These are phyloP conservation scores for Calidris pygmaea DNA, from an alignment of 2,113 vertebrate species.

Conservation along the genomic window DNA sequence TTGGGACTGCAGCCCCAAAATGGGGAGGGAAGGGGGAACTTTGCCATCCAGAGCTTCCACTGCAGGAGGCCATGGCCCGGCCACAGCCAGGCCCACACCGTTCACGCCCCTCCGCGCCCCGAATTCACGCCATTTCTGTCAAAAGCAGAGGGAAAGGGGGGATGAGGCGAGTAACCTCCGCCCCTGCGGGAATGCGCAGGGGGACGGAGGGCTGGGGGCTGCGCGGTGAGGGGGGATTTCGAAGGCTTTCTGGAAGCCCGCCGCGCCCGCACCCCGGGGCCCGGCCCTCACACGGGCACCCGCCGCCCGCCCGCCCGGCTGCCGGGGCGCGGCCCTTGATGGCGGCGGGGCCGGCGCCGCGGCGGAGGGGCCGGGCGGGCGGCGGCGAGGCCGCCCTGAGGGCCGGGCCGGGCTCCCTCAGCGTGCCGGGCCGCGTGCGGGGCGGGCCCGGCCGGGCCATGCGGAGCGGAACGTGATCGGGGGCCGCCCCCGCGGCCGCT, in stretches of 20 bases:
- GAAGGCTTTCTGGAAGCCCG: neutral
- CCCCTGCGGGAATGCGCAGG: neutral
- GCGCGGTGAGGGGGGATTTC: neutral
- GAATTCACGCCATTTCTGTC: neutral
- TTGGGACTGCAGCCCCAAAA: neutral
- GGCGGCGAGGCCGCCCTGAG: neutral
- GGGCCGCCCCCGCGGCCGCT: neutral
- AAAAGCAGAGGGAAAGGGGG: rapidly evolving
- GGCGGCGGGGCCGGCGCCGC: neutral
- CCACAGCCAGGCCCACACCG: neutral
- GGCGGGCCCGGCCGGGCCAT: neutral
- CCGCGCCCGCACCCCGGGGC: neutral
- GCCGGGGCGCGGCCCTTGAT: neutral
- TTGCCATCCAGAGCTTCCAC: neutral
- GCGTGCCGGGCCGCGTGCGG: neutral
- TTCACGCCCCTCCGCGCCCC: neutral
- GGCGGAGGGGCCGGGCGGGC: neutral
- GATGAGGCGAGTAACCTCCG: neutral
- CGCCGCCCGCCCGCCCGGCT: neutral
- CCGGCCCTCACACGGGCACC: too few relatives aligned
- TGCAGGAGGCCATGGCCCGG: neutral
- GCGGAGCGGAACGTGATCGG: neutral
- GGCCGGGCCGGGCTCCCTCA: neutral
- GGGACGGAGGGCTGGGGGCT: too few relatives aligned
- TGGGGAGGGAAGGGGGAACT: neutral